These are phyloP conservation scores for Aegithalos caudatus DNA, from an alignment of 2,113 vertebrate genomes.

Conservation along the genomic window DNA sequence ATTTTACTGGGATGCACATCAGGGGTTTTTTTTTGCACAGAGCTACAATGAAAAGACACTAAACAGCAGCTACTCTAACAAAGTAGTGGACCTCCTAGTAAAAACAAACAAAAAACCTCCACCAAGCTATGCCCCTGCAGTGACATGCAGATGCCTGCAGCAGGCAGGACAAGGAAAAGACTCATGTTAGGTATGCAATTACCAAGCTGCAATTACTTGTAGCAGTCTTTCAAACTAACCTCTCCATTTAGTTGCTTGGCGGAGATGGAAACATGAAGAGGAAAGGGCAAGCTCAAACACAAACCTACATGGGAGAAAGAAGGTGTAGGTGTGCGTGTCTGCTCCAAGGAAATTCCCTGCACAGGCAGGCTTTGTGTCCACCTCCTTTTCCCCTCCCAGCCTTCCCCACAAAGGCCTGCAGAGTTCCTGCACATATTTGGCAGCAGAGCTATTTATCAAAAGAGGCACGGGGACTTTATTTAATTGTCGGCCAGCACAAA, in stretches of 20 bases:
- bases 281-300: conserved; percentile 33
- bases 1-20: not conserved
- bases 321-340: not conserved
- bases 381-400: not conserved
- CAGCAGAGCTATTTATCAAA: conserved; percentile 57
- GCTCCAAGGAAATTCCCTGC: not conserved
- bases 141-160: not conserved
- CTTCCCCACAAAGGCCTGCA: not conserved
- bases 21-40: not conserved
- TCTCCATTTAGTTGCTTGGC: conserved; percentile 20
- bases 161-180: not conserved
- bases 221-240: not conserved
- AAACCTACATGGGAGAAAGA: not conserved
- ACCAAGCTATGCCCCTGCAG: not conserved
- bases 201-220: not conserved
- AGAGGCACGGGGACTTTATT: conserved; percentile 13
- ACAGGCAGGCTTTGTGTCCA: not conserved
- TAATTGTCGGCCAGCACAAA: conserved; percentile 19
- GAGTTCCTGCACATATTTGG: not conserved
- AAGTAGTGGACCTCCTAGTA: not conserved
- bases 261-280: not conserved
- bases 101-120: not conserved
- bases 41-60: not conserved
- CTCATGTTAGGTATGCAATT: not conserved
- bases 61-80: not conserved